These are phyloP conservation scores for Neuroterus valhalla DNA, from an alignment of 1,140 invertebrate genomes.

Conservation along the genomic window DNA sequence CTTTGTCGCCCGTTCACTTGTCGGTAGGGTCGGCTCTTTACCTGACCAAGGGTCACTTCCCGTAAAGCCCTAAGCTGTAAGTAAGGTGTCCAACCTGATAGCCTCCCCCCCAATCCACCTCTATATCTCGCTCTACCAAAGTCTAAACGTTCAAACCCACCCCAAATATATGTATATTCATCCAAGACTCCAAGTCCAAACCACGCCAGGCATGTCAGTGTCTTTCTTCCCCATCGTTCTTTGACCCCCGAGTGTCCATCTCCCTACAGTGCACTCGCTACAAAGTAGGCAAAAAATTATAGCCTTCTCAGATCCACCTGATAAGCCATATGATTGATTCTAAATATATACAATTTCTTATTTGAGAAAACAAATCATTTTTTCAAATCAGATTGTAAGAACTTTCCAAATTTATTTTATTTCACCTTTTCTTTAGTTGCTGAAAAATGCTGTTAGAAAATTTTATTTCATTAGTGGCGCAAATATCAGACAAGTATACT, in stretches of 20 bases:
- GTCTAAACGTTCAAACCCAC: not conserved
- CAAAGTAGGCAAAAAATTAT: slow-evolving; percentile 5
- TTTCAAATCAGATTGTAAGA: too few relatives aligned
- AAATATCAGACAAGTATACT: too few relatives aligned
- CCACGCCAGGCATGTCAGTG: not conserved
- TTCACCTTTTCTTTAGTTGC: too few relatives aligned
- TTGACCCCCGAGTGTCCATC: slow-evolving; percentile 3
- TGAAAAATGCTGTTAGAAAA: too few relatives aligned
- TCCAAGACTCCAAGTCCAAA: not conserved
- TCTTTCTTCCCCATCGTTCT: slow-evolving; percentile 12
- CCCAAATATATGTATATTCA: slow-evolving; percentile 13
- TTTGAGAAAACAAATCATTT: too few relatives aligned
- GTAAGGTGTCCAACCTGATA: slow-evolving; percentile 59
- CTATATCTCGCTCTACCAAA: too few relatives aligned
- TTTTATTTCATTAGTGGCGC: too few relatives aligned
- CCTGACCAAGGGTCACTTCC: slow-evolving; percentile 72
- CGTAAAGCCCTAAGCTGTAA: slow-evolving; percentile 39
- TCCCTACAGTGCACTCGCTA: not conserved
- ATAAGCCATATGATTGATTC: not conserved
- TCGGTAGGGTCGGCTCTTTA: slow-evolving; percentile 60
- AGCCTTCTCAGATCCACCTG: not conserved
- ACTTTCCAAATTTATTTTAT: too few relatives aligned
- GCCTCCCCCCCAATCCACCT: too few relatives aligned
- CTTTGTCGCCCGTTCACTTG: slow-evolving; percentile 71
- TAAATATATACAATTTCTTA: too few relatives aligned